Evolutionary conservation across 1,140 invertebrate species (phyloP).

Genomic region (Eupeodes corollae): DNA sequence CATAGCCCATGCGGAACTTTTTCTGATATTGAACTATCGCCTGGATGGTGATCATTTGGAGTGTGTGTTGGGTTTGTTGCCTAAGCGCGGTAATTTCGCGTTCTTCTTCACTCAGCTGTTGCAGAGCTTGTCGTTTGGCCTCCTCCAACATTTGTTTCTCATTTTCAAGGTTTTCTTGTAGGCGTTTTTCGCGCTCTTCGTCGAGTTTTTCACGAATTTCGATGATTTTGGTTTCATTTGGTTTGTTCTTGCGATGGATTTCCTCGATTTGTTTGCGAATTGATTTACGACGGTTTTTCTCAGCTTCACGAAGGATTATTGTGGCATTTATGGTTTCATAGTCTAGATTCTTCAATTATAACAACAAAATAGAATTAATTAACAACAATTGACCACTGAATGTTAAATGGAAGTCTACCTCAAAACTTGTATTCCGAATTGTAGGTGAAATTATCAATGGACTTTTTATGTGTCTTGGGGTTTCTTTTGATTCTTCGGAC

Average conservation of each 20-base stretch:
- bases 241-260: no score
- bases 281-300: constrained; percentile 14
- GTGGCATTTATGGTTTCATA: constrained; percentile 4
- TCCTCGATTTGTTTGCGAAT: constrained; percentile 15
- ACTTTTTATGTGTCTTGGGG: background rate
- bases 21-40: constrained; percentile 21
- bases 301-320: constrained; percentile 11
- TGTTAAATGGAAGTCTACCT: background rate
- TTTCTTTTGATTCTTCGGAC: background rate
- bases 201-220: no score
- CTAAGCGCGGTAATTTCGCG: constrained; percentile 11
- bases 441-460: constrained; percentile 1
- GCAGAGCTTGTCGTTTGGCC: constrained; percentile 16
- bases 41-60: constrained; percentile 21
- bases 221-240: no score
- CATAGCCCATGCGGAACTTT: constrained; percentile 21
- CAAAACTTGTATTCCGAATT: background rate
- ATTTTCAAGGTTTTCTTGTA: constrained; percentile 8
- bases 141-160: constrained; percentile 9
- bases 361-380: background rate
- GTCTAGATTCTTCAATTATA: constrained; percentile 5
- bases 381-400: background rate
- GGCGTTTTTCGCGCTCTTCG: background rate
- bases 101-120: constrained; percentile 17
- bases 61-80: constrained; percentile 15